Evolutionary conservation across 1,140 invertebrate genomes (phyloP).

Genomic region (Pachypeltis micranthus): DNA sequence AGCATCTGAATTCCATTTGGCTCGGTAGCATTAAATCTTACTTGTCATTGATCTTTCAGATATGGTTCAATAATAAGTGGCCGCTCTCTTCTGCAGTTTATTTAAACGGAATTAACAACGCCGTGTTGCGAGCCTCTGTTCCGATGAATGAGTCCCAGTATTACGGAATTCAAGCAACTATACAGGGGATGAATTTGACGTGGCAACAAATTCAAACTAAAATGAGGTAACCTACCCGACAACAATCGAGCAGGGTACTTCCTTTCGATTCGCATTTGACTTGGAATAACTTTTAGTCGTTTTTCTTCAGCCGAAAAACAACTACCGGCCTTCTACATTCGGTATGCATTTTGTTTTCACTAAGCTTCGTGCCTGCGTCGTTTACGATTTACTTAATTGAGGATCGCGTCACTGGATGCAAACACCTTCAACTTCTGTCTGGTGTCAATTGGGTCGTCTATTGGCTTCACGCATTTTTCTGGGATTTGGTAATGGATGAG

Average conservation of each 20-base stretch:
- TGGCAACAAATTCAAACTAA: slow-evolving; percentile 14
- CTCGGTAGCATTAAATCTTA: too few species aligned
- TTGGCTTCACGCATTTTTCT: slow-evolving; percentile 44
- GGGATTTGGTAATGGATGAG: slow-evolving; percentile 41
- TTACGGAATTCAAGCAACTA: slow-evolving; percentile 13
- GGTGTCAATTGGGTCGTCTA: slow-evolving; percentile 45
- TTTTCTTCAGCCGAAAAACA: slow-evolving; percentile 27
- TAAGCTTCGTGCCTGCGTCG: slow-evolving; percentile 53
- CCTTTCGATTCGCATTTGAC: not conserved
- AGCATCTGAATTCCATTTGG: too few species aligned
- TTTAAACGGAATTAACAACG: slow-evolving; percentile 49
- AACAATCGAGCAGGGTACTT: not conserved
- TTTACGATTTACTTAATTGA: slow-evolving; percentile 52
- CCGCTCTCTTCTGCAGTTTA: slow-evolving; percentile 46
- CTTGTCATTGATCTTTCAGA: slow-evolving; percentile 23
- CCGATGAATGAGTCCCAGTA: not conserved
- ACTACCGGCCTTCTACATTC: slow-evolving; percentile 37
- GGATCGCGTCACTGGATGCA: slow-evolving; percentile 44
- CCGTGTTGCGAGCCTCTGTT: slow-evolving; percentile 25
- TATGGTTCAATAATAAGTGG: slow-evolving; percentile 57
- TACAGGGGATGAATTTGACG: slow-evolving; percentile 19
- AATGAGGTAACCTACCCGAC: not conserved
- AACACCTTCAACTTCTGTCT: slow-evolving; percentile 50
- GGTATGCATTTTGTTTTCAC: slow-evolving; percentile 48
- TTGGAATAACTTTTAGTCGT: not conserved